Evolutionary conservation across 2,888 invertebrate genomes (phyloP), one percentile per base, ranked within the genome.

Genomic region (Germaria angustata): DNA sequence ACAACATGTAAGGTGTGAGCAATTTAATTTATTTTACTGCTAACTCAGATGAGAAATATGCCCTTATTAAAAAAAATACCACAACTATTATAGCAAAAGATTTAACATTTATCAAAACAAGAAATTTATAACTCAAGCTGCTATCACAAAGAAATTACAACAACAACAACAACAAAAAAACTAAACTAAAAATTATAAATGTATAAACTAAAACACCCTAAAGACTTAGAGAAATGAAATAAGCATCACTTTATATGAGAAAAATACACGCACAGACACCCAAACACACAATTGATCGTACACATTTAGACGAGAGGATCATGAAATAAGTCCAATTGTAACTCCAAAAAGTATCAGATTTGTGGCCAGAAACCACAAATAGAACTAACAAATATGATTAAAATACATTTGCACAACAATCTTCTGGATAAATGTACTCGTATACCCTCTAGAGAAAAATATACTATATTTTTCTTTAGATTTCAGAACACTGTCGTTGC

Each of bases 401-500:
- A 15, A 44, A 68, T 24, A 20, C 51, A 51, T 57, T 72, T 49
- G 49, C 28, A 68, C 28, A 53, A 53, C 13, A 41, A 20, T 28
- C 17, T 32, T 51, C 68, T 78, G 28, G 57, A 20, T 32, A n/a
- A 15, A 44, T n/a, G n/a, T 34, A 44, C n/a, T 22, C 22, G 44
- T 39, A 34, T 53, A 15, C 36, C 55, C 55, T 46, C 46, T 1
- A 9, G 39, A 55, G 36, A 51, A 63, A 69, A 28, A 57, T 15
- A 11, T 17, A 22, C 22, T 66, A 28, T 28, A 46, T 61, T 71
- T 28, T 53, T 57, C 17, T 41, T 68, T 51, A 68, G n/a, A 51
- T 66, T 66, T 79, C 46, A 80, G 39, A 71, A 36, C 59, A 22
- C 71, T 81, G 81, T 81, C 81, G 59, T 81, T 81, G 77, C 51